phyloP scores from a whole-genome alignment of 2,113 vertebrate genomes.

The Elephantulus edwardii region DNA sequence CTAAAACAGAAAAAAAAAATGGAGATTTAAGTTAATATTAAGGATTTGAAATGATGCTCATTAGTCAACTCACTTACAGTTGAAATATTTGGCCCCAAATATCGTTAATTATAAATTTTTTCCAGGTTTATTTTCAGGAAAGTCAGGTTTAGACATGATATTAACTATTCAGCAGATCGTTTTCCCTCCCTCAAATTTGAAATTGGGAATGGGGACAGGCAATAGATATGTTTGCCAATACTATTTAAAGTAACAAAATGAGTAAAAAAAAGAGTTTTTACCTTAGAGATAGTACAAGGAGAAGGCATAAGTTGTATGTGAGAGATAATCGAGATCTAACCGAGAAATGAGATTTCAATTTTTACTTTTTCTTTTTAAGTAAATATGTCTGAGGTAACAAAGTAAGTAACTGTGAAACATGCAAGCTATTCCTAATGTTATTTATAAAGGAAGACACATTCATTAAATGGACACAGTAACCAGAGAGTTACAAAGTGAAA shows the following conservation, averaged over 20 bases:
- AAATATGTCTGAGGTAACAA: background rate
- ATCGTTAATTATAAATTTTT: background rate
- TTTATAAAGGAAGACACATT: background rate
- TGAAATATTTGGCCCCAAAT: background rate
- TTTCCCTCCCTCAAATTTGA: conserved; percentile 7
- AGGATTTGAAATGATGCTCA: background rate
- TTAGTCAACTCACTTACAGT: background rate
- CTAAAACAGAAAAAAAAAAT: conserved; percentile 23
- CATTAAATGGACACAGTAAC: background rate
- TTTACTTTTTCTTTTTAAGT: conserved; percentile 18
- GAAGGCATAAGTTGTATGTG: background rate
- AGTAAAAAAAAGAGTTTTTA: background rate
- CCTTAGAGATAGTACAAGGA: background rate
- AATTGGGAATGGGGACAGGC: background rate
- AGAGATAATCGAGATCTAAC: background rate
- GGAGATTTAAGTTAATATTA: background rate
- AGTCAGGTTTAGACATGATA: background rate
- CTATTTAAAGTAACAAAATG: background rate
- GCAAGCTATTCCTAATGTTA: background rate
- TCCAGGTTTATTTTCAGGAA: conserved; percentile 19
- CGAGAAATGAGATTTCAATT: background rate
- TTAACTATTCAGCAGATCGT: conserved; percentile 6
- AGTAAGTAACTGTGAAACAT: background rate
- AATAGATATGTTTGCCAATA: background rate
- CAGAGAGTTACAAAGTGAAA: background rate